Evolutionary conservation across 2,888 invertebrate species (phyloP).

Genomic region (Choristoneura rosaceana): DNA sequence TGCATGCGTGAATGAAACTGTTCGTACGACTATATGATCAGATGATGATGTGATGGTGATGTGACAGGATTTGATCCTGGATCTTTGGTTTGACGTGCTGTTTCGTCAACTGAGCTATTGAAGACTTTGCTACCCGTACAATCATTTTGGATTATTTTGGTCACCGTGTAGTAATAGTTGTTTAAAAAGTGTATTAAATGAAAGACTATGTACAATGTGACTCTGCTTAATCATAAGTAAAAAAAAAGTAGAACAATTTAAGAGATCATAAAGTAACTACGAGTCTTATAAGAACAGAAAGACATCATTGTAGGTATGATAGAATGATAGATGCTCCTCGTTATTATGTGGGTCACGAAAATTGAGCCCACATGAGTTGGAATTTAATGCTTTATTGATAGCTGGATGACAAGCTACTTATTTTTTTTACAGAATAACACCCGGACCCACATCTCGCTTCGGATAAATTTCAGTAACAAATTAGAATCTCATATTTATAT

Average conservation of each 20-base stretch:
- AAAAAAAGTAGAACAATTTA: neutral
- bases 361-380: slow-evolving; percentile 34
- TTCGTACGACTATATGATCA: too few species aligned
- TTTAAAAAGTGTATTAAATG: too few species aligned
- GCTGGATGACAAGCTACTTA: slow-evolving; percentile 52
- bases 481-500: neutral
- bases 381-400: slow-evolving; percentile 50
- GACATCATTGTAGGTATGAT: neutral
- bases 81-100: too few species aligned
- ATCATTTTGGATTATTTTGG: too few species aligned
- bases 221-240: too few species aligned
- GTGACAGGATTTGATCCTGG: too few species aligned
- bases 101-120: too few species aligned
- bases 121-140: too few species aligned
- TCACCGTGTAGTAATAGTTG: too few species aligned
- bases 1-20: too few species aligned
- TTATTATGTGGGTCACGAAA: slow-evolving; percentile 39
- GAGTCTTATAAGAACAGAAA: neutral
- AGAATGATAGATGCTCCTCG: slow-evolving; percentile 40
- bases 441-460: slow-evolving; percentile 24
- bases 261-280: neutral
- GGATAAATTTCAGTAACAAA: slow-evolving; percentile 12
- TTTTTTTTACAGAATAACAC: slow-evolving; percentile 46
- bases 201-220: too few species aligned
- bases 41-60: too few species aligned